Evolutionary conservation across 1,140 invertebrate species (phyloP).

Genomic region (Vollenhovia emeryi): DNA sequence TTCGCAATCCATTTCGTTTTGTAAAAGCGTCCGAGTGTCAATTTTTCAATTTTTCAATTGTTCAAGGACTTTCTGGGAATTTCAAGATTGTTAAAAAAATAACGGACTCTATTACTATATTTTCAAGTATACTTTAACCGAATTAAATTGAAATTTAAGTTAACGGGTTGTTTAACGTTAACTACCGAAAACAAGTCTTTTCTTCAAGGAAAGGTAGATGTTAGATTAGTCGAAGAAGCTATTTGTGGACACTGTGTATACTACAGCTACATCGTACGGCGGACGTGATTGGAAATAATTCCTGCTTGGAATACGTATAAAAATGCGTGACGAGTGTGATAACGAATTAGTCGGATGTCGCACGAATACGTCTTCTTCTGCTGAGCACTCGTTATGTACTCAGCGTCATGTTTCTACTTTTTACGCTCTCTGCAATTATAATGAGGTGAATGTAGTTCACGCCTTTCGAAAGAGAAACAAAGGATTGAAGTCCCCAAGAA

Average conservation of each 20-base stretch:
- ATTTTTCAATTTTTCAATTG: not conserved
- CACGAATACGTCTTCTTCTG: constrained; percentile 3
- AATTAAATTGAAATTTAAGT: not conserved
- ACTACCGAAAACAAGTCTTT: not conserved
- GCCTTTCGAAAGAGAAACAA: constrained; percentile 32
- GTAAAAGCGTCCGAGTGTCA: not conserved
- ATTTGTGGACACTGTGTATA: constrained; percentile 25
- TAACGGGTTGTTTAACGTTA: not conserved
- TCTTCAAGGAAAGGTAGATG: not conserved
- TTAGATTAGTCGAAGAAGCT: constrained; percentile 16
- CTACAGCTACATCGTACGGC: constrained; percentile 1
- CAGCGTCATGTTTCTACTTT: constrained; percentile 45
- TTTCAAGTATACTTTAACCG: not conserved
- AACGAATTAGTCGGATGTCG: constrained; percentile 47
- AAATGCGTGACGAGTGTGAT: constrained; percentile 44
- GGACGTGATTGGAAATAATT: constrained; percentile 54
- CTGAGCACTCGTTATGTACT: constrained; percentile 26
- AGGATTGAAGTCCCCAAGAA: constrained; percentile 7
- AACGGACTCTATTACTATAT: not conserved
- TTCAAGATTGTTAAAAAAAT: constrained; percentile 1
- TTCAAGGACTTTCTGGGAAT: not conserved
- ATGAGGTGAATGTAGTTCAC: constrained; percentile 50
- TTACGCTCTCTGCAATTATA: constrained; percentile 47
- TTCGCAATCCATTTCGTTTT: not conserved
- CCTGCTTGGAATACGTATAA: constrained; percentile 37